phyloP scores from a whole-genome alignment of 2,797 vertebrate species.

The Tarsius wallacei region DNA sequence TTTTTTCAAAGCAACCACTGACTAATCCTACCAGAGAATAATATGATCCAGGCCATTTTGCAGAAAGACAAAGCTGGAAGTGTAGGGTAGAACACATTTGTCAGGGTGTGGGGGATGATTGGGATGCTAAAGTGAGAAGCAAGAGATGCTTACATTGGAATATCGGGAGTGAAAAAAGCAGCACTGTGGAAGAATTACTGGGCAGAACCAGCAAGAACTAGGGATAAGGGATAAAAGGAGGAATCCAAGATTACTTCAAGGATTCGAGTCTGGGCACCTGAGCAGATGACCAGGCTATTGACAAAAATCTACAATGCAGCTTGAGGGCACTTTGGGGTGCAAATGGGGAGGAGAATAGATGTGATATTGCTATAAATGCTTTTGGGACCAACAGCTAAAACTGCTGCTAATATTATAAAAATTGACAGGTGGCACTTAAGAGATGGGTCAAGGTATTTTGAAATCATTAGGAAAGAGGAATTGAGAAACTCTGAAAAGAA shows the following conservation, averaged over 20 bases:
- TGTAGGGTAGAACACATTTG: background rate
- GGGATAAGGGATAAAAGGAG: too few relatives aligned
- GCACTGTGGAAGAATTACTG: background rate
- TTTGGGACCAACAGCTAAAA: background rate
- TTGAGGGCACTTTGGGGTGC: background rate
- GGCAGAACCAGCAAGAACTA: background rate
- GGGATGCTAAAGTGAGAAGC: background rate
- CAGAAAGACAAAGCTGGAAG: background rate
- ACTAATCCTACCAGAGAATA: background rate
- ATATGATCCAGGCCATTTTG: background rate
- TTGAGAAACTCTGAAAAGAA: background rate
- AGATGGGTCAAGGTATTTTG: background rate
- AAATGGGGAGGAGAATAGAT: background rate
- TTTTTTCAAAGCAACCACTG: background rate
- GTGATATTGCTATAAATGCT: background rate
- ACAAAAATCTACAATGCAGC: background rate
- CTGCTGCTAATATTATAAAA: background rate
- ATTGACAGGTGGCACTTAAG: background rate
- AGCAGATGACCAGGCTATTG: background rate
- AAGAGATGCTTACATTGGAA: fast-evolving
- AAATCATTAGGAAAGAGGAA: background rate
- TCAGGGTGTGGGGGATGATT: background rate
- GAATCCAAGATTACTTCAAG: background rate
- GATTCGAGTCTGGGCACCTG: background rate
- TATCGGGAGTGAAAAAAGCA: background rate